Evolutionary conservation across 2,888 invertebrate genomes (phyloP), one percentile per base, ranked within the genome.

Genomic region (Phalera bucephala): DNA sequence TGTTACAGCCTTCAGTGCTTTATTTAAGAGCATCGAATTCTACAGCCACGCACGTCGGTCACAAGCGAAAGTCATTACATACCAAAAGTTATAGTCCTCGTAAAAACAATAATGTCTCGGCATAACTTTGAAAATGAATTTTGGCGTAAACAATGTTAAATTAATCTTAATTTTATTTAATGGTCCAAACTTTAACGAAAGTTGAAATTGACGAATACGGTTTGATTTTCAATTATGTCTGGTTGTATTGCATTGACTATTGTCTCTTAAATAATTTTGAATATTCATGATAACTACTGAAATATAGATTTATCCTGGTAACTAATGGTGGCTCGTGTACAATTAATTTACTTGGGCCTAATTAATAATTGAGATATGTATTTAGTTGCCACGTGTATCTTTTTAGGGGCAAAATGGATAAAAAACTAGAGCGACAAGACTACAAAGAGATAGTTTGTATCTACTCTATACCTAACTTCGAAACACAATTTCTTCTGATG

Each of bases 21-120:
- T 69, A 65, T 69, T 58, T 52, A 52, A 50, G 49, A 49, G 46
- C 52, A 58, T 45, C 48, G 51, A 61, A 62, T 43, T 50, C 50
- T 52, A 56, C 40, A 40, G 36, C 39, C 28, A 38, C 30, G 50
- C 46, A 39, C 31, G 35, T 36, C 39, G 29, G 43, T 43, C 47
- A 45, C 49, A 39, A 40, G 42, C 36, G 45, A 55, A 53, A 54
- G 52, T 54, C 52, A 57, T 59, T 51, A 62, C 47, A 52, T 40
- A 35, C 45, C 29, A 31, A 55, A 52, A 48, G 56, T 64, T 64
- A 62, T n/a, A n/a, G n/a, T n/a, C n/a, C n/a, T n/a, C n/a, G n/a
- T n/a, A n/a, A n/a, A n/a, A n/a, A n/a, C n/a, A 54, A 62, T 60
- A 60, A 62, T 58, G 56, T 49, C 48, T 41, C 32, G 33, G 26